These are phyloP conservation scores for Ivindomyrus marchei DNA, from an alignment of 2,113 vertebrate species.

Conservation along the genomic window DNA sequence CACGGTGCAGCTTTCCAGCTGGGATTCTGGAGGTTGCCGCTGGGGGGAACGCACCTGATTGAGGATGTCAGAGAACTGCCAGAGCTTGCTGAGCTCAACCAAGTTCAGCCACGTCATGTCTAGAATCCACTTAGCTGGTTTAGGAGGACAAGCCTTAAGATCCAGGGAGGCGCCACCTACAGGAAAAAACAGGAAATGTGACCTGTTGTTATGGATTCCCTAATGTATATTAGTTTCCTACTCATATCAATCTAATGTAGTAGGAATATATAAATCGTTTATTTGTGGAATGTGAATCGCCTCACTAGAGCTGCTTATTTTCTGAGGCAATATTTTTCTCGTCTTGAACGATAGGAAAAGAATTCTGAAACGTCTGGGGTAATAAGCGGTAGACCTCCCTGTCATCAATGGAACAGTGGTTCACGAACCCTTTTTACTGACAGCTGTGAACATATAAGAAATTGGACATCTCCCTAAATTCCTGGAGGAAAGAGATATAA, in stretches of 20 bases:
- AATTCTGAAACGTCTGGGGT: background rate
- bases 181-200: slow-evolving; percentile 6
- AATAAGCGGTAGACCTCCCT: background rate
- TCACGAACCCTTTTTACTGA: background rate
- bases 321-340: background rate
- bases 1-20: too few species aligned
- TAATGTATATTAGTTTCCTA: background rate
- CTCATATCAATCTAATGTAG: background rate
- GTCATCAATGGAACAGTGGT: background rate
- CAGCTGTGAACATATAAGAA: background rate
- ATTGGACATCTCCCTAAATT: background rate
- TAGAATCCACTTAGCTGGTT: slow-evolving; percentile 88
- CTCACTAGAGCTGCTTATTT: background rate
- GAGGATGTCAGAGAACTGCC: slow-evolving; percentile 84
- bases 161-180: slow-evolving; percentile 90
- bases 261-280: background rate
- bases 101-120: slow-evolving; percentile 97
- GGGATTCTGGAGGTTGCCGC: background rate
- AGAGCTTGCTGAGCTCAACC: slow-evolving; percentile 85
- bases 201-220: background rate
- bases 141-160: slow-evolving; percentile 84
- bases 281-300: background rate
- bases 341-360: background rate
- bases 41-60: slow-evolving; percentile 63
- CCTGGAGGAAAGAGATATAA: background rate